These are phyloP conservation scores for Lypha dubia DNA, from an alignment of 2,888 invertebrate species.

Conservation along the genomic window DNA sequence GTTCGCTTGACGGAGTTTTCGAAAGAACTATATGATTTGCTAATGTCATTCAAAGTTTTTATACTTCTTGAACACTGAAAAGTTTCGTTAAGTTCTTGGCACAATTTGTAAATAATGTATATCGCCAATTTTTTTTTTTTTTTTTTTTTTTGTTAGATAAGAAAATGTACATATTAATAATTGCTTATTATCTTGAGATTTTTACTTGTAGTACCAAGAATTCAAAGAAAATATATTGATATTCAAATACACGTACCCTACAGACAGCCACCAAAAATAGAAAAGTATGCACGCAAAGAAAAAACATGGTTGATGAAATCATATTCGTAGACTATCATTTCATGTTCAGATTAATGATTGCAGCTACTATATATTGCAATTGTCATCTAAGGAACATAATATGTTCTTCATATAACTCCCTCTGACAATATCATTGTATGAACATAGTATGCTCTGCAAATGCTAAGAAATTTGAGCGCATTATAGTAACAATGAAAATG, in stretches of 20 bases:
- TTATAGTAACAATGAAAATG: no score
- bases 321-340: no score
- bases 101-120: slow-evolving; percentile 9
- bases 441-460: no score
- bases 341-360: no score
- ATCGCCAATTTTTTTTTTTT: not conserved
- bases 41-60: slow-evolving; percentile 4
- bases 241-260: slow-evolving; percentile 2
- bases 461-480: no score
- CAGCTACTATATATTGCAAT: no score
- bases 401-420: no score
- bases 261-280: not conserved
- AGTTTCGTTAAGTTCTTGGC: not conserved
- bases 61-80: not conserved
- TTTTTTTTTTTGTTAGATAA: slow-evolving; percentile 27
- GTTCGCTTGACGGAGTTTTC: slow-evolving; percentile 30
- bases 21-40: not conserved
- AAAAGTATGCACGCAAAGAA: no score
- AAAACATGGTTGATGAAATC: no score
- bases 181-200: not conserved
- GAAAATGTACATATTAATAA: not conserved
- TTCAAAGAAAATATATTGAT: not conserved
- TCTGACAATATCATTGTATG: no score
- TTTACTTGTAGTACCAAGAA: not conserved
- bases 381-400: no score